These are phyloP conservation scores for Diplogasteroides magnus DNA, from an alignment of 1,140 invertebrate genomes.

Conservation along the genomic window DNA sequence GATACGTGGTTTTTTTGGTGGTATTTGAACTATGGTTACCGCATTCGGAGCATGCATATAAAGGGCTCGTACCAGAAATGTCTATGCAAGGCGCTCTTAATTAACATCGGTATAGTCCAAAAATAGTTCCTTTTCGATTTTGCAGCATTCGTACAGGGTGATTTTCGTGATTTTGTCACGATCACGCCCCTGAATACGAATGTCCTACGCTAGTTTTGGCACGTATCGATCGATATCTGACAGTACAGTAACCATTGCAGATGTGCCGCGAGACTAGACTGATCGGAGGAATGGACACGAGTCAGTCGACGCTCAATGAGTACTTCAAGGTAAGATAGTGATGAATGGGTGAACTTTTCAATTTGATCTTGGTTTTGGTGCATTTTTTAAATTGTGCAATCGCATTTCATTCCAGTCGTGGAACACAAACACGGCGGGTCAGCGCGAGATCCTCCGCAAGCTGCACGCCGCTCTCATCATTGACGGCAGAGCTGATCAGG, in stretches of 20 bases:
- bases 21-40: too few relatives aligned
- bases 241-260: slow-evolving; percentile 8
- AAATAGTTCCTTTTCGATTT: too few relatives aligned
- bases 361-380: not conserved
- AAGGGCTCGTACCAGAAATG: too few relatives aligned
- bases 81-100: too few relatives aligned
- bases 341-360: not conserved
- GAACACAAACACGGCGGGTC: slow-evolving; percentile 9
- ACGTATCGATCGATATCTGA: not conserved
- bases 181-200: too few relatives aligned
- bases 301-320: slow-evolving; percentile 17
- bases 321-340: slow-evolving; percentile 6
- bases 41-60: too few relatives aligned
- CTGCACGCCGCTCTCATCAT: slow-evolving; percentile 21
- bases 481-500: slow-evolving; percentile 23
- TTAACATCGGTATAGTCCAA: too few relatives aligned
- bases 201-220: not conserved
- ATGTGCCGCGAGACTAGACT: slow-evolving; percentile 15
- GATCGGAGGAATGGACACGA: slow-evolving; percentile 20
- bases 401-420: slow-evolving; percentile 5
- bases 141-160: too few relatives aligned
- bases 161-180: too few relatives aligned
- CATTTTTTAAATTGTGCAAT: too few relatives aligned
- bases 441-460: slow-evolving; percentile 16
- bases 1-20: too few relatives aligned